Percentiles rank a stretch among this genome's conserved stretches.
phyloP scores from a whole-genome alignment of 2,797 vertebrate species.

The Petrocephalus sullivani region DNA sequence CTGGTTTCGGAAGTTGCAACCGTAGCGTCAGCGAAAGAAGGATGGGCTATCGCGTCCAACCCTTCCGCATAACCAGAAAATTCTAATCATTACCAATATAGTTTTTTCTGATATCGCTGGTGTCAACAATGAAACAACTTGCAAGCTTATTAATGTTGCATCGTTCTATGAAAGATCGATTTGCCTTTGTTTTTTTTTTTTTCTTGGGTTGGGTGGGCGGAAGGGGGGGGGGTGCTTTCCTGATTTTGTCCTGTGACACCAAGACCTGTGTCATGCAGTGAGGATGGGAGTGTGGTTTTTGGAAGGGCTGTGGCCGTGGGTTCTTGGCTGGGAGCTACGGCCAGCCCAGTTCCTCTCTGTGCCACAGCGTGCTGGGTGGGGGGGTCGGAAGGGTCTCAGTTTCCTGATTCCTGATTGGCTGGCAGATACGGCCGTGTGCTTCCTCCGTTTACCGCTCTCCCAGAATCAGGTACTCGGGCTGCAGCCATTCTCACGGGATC shows the following conservation, averaged over 20 bases:
- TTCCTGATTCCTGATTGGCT: constrained; percentile 26
- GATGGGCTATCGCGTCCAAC: no score
- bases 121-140: no score
- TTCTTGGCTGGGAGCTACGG: constrained; percentile 18
- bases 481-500: neutral
- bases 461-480: neutral
- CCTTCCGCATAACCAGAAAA: no score
- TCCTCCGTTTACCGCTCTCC: constrained; percentile 7
- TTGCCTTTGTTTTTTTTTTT: no score
- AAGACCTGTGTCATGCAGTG: neutral
- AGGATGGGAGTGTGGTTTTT: neutral
- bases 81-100: no score
- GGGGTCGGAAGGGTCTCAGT: neutral
- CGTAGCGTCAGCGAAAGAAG: no score
- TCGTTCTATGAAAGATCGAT: no score
- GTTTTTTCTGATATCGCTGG: no score
- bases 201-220: no score
- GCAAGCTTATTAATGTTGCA: no score
- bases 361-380: neutral
- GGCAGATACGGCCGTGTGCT: neutral
- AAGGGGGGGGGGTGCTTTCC: neutral
- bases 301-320: neutral
- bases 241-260: neutral
- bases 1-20: no score
- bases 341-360: constrained; percentile 31